A percentile compares a stretch with the other conserved stretches of the same genome.
Evolutionary conservation across 2,888 invertebrate species (phyloP).

Genomic region (Hirtodrosophila duncani): DNA sequence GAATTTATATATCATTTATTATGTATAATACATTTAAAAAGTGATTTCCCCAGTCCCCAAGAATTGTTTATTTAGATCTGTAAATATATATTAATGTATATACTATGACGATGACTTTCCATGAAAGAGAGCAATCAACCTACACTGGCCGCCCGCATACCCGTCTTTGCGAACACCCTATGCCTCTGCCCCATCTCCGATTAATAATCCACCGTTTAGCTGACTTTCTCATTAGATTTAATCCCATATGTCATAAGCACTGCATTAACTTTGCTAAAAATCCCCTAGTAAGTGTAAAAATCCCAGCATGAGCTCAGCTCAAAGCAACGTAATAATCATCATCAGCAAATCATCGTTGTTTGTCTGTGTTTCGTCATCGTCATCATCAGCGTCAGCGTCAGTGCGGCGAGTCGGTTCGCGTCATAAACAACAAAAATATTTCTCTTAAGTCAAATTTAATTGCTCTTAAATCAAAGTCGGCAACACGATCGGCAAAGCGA

Average conservation of each 20-base stretch:
- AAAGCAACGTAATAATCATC: constrained; percentile 10
- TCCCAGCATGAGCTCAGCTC: constrained; percentile 58
- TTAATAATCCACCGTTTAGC: background rate
- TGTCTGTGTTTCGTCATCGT: constrained; percentile 44
- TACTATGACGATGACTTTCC: too few relatives aligned
- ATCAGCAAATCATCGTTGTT: constrained; percentile 1
- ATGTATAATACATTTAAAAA: too few relatives aligned
- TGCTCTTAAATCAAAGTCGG: constrained; percentile 67
- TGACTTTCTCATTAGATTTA: constrained; percentile 24
- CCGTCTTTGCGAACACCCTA: too few relatives aligned
- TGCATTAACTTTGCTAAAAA: constrained; percentile 36
- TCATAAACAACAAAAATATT: constrained; percentile 60
- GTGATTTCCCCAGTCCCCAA: too few relatives aligned
- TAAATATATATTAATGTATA: too few relatives aligned
- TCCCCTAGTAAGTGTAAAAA: constrained; percentile 37
- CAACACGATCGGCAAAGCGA: constrained; percentile 45
- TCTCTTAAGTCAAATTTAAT: constrained; percentile 70
- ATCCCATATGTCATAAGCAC: constrained; percentile 49
- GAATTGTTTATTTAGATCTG: too few relatives aligned
- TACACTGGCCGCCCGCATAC: too few relatives aligned
- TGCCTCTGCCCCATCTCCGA: too few relatives aligned
- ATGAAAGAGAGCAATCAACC: too few relatives aligned
- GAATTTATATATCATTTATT: too few relatives aligned
- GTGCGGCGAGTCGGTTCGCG: constrained; percentile 21
- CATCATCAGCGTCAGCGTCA: constrained; percentile 7